Evolutionary conservation across 2,888 invertebrate genomes (phyloP), one percentile per base, ranked within the genome.

Genomic region (Ectropis crepuscularia): DNA sequence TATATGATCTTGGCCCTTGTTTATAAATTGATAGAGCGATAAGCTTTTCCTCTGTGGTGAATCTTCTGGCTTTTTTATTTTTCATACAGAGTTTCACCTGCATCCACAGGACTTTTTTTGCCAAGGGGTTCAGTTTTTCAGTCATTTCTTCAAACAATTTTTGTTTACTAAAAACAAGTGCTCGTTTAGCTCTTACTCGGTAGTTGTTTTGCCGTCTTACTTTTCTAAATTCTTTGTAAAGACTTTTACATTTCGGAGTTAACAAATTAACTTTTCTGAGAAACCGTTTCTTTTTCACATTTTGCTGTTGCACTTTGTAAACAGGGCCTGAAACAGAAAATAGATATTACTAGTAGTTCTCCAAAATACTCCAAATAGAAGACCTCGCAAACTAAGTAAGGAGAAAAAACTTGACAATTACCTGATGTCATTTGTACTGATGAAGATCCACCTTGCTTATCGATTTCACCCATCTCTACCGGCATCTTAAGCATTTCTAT

Each of bases 11-110:
- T 9, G 49, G 63, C 12, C 57, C 53, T 54, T 63, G 63, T 36
- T 58, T 63, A 43, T 58, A 48, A 10, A 63, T 59, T 6, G 55
- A 55, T 11, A 59, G 9, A 7, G 63, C 63, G 8, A 61, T 55
- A 0, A 55, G 38, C 36, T 62, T 62, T 42, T 62, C 57, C 36
- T 62, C 41, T 9, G 12, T n/a, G 8, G 55, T 47, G 10, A 55
- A 55, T 39, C 55, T 36, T n/a, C 55, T 6, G 11, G 46, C 55
- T 39, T 47, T 55, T 7, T 38, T 39, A 6, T 39, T 47, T 48
- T 73, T 63, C 61, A 39, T 48, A 28, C 41, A 48, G 11, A 45
- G 50, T 8, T 58, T 49, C 5, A 53, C 45, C 9, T 51, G 57
- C 48, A 51, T 62, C 7, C 28, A 11, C 50, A 54, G 11, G 5